A percentile compares a stretch with the other conserved stretches of the same genome.
Conservation (phyloP, 2,113 vertebrate genomes). For the Atherinomorus stipes region DNA sequence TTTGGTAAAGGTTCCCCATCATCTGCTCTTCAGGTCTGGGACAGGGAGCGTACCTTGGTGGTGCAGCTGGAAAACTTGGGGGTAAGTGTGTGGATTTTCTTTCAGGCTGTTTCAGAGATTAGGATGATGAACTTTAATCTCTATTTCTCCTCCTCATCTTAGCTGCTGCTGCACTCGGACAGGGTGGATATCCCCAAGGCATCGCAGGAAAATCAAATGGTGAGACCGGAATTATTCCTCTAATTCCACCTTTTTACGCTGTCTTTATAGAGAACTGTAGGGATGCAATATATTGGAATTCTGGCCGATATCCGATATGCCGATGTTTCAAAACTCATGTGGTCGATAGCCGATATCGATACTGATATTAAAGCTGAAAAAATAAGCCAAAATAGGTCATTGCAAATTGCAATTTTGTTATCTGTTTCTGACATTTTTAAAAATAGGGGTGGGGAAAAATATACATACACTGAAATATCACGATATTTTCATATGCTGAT, state of each 20-base stretch:
- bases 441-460: too few species aligned
- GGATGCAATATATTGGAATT: too few species aligned
- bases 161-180: constrained; percentile 54
- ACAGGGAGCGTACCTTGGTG: constrained; percentile 65
- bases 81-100: constrained; percentile 32
- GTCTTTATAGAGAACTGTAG: too few species aligned
- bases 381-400: too few species aligned
- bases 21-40: constrained; percentile 55
- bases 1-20: constrained; percentile 13
- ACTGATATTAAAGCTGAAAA: too few species aligned
- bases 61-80: constrained; percentile 67
- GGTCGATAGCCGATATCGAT: too few species aligned
- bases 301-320: too few species aligned
- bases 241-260: background rate
- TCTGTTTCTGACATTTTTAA: too few species aligned
- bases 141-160: background rate
- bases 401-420: too few species aligned
- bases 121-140: rapidly evolving
- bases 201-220: constrained; percentile 34
- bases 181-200: constrained; percentile 55
- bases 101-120: background rate
- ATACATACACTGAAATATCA: too few species aligned
- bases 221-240: constrained; percentile 12
- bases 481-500: too few species aligned
- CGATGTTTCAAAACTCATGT: too few species aligned